phyloP scores from a whole-genome alignment of 30 jellyfish, hydroid and myxozoan species.

The Hydra vulgaris region DNA sequence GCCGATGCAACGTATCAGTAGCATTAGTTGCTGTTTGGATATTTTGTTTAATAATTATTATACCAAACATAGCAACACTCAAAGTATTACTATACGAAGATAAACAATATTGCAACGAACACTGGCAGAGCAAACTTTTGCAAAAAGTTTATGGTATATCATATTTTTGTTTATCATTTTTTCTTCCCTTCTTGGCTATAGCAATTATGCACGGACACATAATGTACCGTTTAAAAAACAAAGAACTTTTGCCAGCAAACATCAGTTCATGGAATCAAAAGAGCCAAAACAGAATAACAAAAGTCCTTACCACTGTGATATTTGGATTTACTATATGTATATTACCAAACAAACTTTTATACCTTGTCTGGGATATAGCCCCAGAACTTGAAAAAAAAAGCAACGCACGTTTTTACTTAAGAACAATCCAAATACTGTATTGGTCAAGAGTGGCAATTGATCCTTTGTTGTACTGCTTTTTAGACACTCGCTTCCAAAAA shows the following conservation, averaged over 20 bases:
- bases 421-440: slow-evolving; percentile 11
- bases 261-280: background rate
- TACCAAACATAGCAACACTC: slow-evolving; percentile 10
- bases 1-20: background rate
- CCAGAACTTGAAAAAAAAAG: slow-evolving; percentile 7
- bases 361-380: slow-evolving; percentile 25
- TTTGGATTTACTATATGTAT: slow-evolving; percentile 1
- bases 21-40: slow-evolving; percentile 23
- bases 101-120: slow-evolving; percentile 11
- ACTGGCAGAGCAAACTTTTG: background rate
- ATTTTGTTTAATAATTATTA: background rate
- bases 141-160: slow-evolving; percentile 16
- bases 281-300: slow-evolving; percentile 3
- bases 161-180: slow-evolving; percentile 5
- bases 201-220: slow-evolving; percentile 22
- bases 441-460: slow-evolving; percentile 27
- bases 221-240: slow-evolving; percentile 6
- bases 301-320: slow-evolving; percentile 25
- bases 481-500: slow-evolving; percentile 29
- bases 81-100: slow-evolving; percentile 3
- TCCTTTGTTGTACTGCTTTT: slow-evolving; percentile 26
- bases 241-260: slow-evolving; percentile 18
- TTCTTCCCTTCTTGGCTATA: slow-evolving; percentile 16
- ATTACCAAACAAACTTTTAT: slow-evolving; percentile 13
- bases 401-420: background rate